Base-by-base conservation (phyloP, 2,888 invertebrate genomes). In the Hydropsyche betteni region DNA sequence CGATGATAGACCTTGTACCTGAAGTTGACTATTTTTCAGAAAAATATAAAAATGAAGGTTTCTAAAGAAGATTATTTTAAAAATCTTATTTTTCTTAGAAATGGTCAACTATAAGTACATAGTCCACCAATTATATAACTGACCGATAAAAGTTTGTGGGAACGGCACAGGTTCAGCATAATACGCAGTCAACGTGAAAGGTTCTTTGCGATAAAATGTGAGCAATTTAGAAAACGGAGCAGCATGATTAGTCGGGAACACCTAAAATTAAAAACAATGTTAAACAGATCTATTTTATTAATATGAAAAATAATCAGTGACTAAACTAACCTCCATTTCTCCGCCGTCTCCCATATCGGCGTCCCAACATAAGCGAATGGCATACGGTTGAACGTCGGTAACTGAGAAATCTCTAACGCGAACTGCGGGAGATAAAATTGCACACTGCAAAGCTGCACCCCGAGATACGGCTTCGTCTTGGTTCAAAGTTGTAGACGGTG, bases 401-500 rank as follows among this genome's bases (percentile, higher is more conserved):
- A 99, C 92, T 80, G 91, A 91, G 85, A 99, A 99, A 81, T 99
- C 99, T 75, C 98, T 91, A 77, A 99, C 98, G 83, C 98, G 92
- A 82, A 99, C 97, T 16, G 97, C 97, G 51, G 99, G 99, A 74
- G 97, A 97, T 82, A 99, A 89, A 89, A 99, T 98, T 16, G 99
- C 99, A 86, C 99, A 99, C 82, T 95, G 94, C 75, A 99, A 87
- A 38, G 98, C 98, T 84, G 98, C 98, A 2, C 99, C 99, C 76
- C 99, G 91, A 2, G 98, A 90, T 36, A 99, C 98, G 0, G 99
- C 96, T 85, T 99, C 99, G 84, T 99, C 99, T 84, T 96, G 96
- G 85, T 99, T 99, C 76, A 99, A 87, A 33, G 99, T 99, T 34
- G 99, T 99, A 80, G 96, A 96, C 5, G 96, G 92, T 68, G 91